phyloP scores from a whole-genome alignment of 2,797 vertebrate genomes.

The Manis crassicaudata region DNA sequence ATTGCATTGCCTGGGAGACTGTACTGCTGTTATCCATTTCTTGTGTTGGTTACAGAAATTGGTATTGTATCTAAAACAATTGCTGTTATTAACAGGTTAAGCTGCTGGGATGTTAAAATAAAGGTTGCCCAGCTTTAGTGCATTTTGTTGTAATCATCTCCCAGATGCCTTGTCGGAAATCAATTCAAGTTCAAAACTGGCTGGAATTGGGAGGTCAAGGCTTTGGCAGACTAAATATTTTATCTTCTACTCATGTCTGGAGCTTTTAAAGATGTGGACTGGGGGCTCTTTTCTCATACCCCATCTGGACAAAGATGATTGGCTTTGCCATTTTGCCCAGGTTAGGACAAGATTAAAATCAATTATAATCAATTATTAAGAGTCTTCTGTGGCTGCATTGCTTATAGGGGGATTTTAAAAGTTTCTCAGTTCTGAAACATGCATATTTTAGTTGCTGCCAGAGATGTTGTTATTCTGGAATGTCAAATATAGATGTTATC shows the following conservation, averaged over 20 bases:
- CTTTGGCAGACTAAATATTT: slow-evolving; percentile 97
- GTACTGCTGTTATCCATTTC: slow-evolving; percentile 76
- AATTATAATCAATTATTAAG: slow-evolving; percentile 98
- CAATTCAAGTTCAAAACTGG: slow-evolving; percentile 95
- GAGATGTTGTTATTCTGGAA: slow-evolving; percentile 81
- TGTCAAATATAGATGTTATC: slow-evolving; percentile 83
- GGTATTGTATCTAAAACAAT: slow-evolving; percentile 88
- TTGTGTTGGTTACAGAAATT: slow-evolving; percentile 82
- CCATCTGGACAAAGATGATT: slow-evolving; percentile 90
- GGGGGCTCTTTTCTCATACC: slow-evolving; percentile 88
- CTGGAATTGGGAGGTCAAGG: slow-evolving; percentile 94
- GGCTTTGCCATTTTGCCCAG: slow-evolving; percentile 90
- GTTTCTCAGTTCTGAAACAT: slow-evolving; percentile 82
- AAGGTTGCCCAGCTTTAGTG: slow-evolving; percentile 93
- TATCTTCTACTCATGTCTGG: slow-evolving; percentile 93
- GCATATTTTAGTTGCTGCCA: slow-evolving; percentile 78
- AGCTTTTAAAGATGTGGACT: slow-evolving; percentile 94
- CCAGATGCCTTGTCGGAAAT: slow-evolving; percentile 97
- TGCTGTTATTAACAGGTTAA: slow-evolving; percentile 91
- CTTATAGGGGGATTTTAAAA: slow-evolving; percentile 86
- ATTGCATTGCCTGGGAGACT: slow-evolving; percentile 25
- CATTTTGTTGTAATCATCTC: slow-evolving; percentile 98
- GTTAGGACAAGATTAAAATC: slow-evolving; percentile 95
- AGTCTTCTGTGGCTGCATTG: slow-evolving; percentile 85
- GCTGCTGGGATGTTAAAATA: slow-evolving; percentile 90